These are phyloP conservation scores for Drosophila guanche DNA, from an alignment of 1,140 invertebrate genomes.

Conservation along the genomic window DNA sequence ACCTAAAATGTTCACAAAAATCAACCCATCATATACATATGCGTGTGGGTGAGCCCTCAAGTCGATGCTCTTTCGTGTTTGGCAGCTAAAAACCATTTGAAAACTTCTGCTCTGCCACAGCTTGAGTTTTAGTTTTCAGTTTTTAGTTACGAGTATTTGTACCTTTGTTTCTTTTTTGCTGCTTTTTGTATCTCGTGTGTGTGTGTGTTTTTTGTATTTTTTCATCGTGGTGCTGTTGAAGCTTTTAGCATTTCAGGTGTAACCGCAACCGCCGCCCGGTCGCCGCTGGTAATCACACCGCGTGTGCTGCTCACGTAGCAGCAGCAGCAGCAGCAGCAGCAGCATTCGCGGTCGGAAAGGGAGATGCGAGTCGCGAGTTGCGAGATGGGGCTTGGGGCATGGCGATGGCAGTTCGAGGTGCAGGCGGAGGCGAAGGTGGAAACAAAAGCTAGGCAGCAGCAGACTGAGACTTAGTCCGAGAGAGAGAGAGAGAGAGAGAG, in stretches of 20 bases:
- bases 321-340: neutral
- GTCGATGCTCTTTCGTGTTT: too few relatives aligned
- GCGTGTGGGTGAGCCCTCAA: too few relatives aligned
- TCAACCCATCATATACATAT: too few relatives aligned
- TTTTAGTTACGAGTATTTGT: too few relatives aligned
- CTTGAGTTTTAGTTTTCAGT: too few relatives aligned
- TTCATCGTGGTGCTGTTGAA: neutral
- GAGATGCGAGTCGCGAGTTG: constrained; percentile 17
- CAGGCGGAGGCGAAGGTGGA: neutral
- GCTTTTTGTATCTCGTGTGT: neutral
- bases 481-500: constrained; percentile 8
- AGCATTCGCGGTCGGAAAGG: constrained; percentile 45
- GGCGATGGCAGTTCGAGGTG: neutral
- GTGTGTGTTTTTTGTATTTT: constrained; percentile 1
- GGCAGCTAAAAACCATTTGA: too few relatives aligned
- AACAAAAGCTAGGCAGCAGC: constrained; percentile 2
- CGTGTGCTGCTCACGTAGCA: constrained; percentile 76
- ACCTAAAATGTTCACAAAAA: too few relatives aligned
- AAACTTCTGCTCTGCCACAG: too few relatives aligned
- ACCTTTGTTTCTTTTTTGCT: too few relatives aligned
- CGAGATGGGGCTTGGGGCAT: neutral
- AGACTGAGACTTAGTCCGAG: constrained; percentile 1
- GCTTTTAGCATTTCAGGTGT: constrained; percentile 41
- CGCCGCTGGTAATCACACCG: constrained; percentile 15
- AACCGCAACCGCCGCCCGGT: constrained; percentile 65